Evolutionary conservation across 2,888 invertebrate species (phyloP), one percentile per base, ranked within the genome.

Genomic region (Colostygia pectinataria): DNA sequence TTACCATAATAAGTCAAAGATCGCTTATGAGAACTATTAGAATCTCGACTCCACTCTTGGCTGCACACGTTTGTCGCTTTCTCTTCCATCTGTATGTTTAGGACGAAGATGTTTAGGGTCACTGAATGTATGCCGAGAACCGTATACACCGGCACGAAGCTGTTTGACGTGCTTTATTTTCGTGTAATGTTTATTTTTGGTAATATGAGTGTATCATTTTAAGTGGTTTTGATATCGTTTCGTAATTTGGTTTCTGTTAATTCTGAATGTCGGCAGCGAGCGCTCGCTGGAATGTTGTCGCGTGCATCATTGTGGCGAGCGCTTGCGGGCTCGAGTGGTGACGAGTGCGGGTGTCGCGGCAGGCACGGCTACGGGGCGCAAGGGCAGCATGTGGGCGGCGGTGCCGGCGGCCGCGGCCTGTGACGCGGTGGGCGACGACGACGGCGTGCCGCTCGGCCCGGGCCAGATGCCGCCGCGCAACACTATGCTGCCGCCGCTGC

Each of bases 391-490:
- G 90, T 90, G 90, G 90, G 88, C 89, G 71, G 89, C 88, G 50
- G 89, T 89, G 71, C 89, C 89, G 64, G 83, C 86, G 71, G 82
- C 83, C 53, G 75, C 75, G 55, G 83, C 82, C 38, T 78, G 79
- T 66, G 84, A 77, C 59, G 79, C 79, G 60, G 67, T 71, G 50
- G 77, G 66, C 37, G 82, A 63, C 59, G 82, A 76, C 62, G 91
- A 91, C 29, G 92, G 84, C 27, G 92, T 91, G 75, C 93, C 90
- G 71, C 87, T 96, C 57, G 96, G 96, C 24, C 95, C 96, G 2
- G 96, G 95, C 12, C 96, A 96, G 83, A 92, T 96, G 75, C 94
- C 94, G 79, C 96, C 96, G 39, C 92, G 94, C 61, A 95, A 94
- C 66, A 94, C 94, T 67, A 93, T 93, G 63, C 86, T 94, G 63